Base-by-base conservation (phyloP, 1,140 invertebrate species). In the Trissolcus basalis region DNA sequence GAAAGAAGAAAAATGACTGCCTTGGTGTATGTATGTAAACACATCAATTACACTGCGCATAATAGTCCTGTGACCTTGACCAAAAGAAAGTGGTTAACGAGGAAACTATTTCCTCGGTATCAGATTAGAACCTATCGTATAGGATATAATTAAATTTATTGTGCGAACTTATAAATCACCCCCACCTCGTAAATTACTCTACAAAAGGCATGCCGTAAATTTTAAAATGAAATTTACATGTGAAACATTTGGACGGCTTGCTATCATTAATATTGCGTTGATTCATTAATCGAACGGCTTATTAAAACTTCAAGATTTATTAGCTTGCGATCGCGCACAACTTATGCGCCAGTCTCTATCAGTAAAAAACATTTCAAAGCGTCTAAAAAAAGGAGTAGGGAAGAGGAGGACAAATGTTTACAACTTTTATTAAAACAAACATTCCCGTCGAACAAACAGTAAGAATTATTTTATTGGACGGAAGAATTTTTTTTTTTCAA, bases 51-150 rank as follows among this genome's bases (percentile, higher is more conserved):
- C 10, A 14, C 43, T 51, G 19, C 41, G 47, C 19, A 41, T 11
- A 14, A 39, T 27, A 12, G 12, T 11, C 13, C 44, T 16, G 41
- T 61, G 48, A 41, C 48, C 58, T 61, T 61, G 53, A 44, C 53
- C 58, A 61, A 61, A 58, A 48, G 16, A 58, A 58, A 15, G 32
- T 51, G 41, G 36, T 61, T 61, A 32, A 51, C 36, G 48, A 51
- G 16, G 16, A 48, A 44, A 50, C 45, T 60, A 32, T 49, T 60
- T 51, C 13, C 36, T 43, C 36, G 9, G 4, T 10, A 51, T 61
- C 36, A 61, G 58, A 61, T 61, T 61, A 51, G 39, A 61, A 51
- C 19, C 36, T 41, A 43, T 27, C 19, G 19, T 27, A 27, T 27
- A 27, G 15, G 19, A 11, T 51, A 44, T 51, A 50, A 51, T 51